Conservation (phyloP, 2,888 invertebrate genomes). For the Oasisia sp. region DNA sequence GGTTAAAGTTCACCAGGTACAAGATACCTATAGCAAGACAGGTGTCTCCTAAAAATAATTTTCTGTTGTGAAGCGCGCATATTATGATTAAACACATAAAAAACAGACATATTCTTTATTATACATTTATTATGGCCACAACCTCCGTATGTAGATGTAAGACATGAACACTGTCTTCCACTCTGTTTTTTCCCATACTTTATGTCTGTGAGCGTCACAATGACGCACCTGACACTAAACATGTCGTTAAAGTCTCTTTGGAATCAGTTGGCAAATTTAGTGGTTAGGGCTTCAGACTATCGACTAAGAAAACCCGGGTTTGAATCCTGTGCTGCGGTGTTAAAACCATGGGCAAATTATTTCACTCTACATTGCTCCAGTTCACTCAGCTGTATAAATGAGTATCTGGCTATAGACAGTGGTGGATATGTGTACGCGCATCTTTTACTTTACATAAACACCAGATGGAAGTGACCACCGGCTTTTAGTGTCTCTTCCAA, state of each 20-base stretch:
- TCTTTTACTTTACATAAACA: too few species aligned
- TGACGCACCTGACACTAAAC: neutral
- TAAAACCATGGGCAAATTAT: too few species aligned
- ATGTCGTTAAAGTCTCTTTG: neutral
- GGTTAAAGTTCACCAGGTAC: constrained; percentile 12
- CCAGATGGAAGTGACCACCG: too few species aligned
- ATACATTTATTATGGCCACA: neutral
- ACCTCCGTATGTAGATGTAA: neutral
- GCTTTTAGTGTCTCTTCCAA: too few species aligned
- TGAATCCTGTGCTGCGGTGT: too few species aligned
- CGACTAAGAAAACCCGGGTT: too few species aligned
- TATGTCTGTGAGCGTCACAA: neutral
- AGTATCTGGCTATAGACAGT: too few species aligned
- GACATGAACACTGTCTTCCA: neutral
- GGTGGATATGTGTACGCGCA: too few species aligned
- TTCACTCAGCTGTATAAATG: too few species aligned
- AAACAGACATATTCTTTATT: neutral
- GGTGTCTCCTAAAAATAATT: neutral
- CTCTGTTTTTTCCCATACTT: neutral
- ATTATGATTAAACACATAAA: neutral
- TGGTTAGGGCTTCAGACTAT: too few species aligned
- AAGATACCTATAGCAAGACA: neutral
- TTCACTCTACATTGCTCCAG: too few species aligned
- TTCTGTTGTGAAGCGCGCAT: neutral
- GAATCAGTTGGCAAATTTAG: too few species aligned